phyloP scores from a whole-genome alignment of 2,113 vertebrate genomes.

The Odontesthes bonariensis region DNA sequence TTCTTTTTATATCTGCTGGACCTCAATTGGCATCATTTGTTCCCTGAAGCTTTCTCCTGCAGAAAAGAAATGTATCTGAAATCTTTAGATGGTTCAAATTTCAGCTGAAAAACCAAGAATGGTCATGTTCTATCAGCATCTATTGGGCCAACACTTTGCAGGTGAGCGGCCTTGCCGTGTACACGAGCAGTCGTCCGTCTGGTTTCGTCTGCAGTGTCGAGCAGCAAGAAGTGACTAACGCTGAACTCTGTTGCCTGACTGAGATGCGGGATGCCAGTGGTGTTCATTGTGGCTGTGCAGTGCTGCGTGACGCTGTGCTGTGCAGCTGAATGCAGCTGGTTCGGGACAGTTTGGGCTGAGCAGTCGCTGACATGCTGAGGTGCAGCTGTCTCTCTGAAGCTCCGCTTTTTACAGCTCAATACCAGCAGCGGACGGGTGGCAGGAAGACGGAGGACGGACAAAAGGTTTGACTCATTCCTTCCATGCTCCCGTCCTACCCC shows the following conservation, averaged over 20 bases:
- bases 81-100: too few species aligned
- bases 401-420: conserved; percentile 43
- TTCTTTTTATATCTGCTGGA: too few species aligned
- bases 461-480: conserved; percentile 50
- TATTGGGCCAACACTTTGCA: conserved; percentile 2
- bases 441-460: conserved; percentile 30
- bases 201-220: conserved; percentile 13
- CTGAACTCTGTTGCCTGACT: conserved; percentile 37
- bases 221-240: conserved; percentile 6
- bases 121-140: too few species aligned
- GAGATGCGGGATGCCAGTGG: conserved; percentile 37
- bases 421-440: conserved; percentile 32
- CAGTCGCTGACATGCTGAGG: conserved; percentile 54
- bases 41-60: too few species aligned
- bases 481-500: neutral
- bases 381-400: conserved; percentile 48
- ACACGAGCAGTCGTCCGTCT: neutral
- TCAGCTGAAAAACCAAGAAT: too few species aligned
- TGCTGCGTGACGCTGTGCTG: conserved; percentile 3
- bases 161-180: conserved; percentile 27
- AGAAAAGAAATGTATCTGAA: too few species aligned
- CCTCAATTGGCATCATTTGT: too few species aligned
- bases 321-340: conserved; percentile 39
- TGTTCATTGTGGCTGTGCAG: conserved; percentile 45
- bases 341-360: conserved; percentile 21